Conservation (phyloP, 2,888 invertebrate species). For the Atherix ibis region DNA sequence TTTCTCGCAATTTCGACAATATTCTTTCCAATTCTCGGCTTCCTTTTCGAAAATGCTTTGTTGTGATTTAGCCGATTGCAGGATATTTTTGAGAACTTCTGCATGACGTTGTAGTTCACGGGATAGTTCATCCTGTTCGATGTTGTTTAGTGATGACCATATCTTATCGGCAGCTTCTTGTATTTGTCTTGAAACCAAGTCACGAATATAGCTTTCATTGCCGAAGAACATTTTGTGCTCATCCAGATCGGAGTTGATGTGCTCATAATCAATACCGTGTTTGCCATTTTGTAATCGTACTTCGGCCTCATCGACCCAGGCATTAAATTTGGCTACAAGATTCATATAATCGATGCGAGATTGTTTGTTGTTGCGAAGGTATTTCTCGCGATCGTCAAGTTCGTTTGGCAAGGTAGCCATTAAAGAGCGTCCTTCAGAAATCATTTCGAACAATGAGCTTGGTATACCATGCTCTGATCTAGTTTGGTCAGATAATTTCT, state of each 20-base stretch:
- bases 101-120: conserved; percentile 68
- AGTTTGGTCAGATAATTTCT: conserved; percentile 51
- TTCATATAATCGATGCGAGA: conserved; percentile 61
- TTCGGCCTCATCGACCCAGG: conserved; percentile 73
- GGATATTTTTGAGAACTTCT: conserved; percentile 62
- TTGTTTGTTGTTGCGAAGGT: conserved; percentile 60
- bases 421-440: conserved; percentile 69
- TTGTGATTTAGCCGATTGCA: conserved; percentile 68
- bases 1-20: conserved; percentile 59
- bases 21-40: conserved; percentile 72
- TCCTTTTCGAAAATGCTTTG: conserved; percentile 68
- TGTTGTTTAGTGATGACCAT: conserved; percentile 66
- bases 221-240: conserved; percentile 78
- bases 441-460: conserved; percentile 62
- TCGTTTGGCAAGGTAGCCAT: conserved; percentile 64
- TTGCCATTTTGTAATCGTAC: conserved; percentile 59
- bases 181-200: conserved; percentile 64
- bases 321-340: conserved; percentile 59
- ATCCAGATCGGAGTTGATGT: conserved; percentile 64
- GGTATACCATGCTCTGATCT: conserved; percentile 66
- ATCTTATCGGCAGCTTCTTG: conserved; percentile 75
- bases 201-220: conserved; percentile 59
- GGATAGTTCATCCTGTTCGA: conserved; percentile 70
- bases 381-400: conserved; percentile 63
- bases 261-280: conserved; percentile 78